These are phyloP conservation scores for Coregonus clupeaformis DNA, from an alignment of 2,113 vertebrate genomes.

Conservation along the genomic window DNA sequence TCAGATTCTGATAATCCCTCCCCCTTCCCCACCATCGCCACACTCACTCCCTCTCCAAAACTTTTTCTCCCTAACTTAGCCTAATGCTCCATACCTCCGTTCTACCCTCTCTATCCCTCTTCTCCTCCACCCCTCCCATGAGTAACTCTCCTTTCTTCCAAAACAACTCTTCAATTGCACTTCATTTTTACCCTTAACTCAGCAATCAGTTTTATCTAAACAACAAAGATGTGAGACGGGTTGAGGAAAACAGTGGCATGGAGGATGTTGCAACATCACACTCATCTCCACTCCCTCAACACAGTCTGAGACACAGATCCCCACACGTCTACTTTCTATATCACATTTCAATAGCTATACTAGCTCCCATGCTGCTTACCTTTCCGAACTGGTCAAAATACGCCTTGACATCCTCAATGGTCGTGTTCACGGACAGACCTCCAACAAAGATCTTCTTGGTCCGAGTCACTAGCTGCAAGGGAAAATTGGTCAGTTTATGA, in stretches of 20 bases:
- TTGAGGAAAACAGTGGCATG: not conserved
- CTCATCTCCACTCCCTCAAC: not conserved
- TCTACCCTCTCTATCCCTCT: slow-evolving; percentile 37
- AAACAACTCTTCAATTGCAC: slow-evolving; percentile 20
- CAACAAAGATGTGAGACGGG: not conserved
- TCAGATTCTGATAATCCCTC: slow-evolving; percentile 81
- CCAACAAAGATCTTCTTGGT: slow-evolving; percentile 99
- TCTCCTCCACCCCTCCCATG: slow-evolving; percentile 1
- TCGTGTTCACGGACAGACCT: slow-evolving; percentile 96
- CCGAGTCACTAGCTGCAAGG: slow-evolving; percentile 93
- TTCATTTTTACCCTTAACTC: slow-evolving; percentile 17
- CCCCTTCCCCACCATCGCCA: slow-evolving; percentile 63
- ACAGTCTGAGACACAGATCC: not conserved
- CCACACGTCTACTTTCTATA: too few relatives aligned
- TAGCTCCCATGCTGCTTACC: slow-evolving; percentile 72
- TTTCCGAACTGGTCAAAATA: slow-evolving; percentile 99
- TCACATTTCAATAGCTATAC: not conserved
- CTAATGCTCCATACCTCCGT: slow-evolving; percentile 34
- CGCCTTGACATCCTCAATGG: slow-evolving; percentile 97
- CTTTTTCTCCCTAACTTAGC: slow-evolving; percentile 55
- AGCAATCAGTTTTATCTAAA: not conserved
- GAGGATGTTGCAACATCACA: not conserved
- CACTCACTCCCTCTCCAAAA: slow-evolving; percentile 61
- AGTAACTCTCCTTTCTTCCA: slow-evolving; percentile 58
- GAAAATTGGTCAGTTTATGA: not conserved